phyloP scores from a whole-genome alignment of 1,140 invertebrate species.

The Himalopsyche phryganea region DNA sequence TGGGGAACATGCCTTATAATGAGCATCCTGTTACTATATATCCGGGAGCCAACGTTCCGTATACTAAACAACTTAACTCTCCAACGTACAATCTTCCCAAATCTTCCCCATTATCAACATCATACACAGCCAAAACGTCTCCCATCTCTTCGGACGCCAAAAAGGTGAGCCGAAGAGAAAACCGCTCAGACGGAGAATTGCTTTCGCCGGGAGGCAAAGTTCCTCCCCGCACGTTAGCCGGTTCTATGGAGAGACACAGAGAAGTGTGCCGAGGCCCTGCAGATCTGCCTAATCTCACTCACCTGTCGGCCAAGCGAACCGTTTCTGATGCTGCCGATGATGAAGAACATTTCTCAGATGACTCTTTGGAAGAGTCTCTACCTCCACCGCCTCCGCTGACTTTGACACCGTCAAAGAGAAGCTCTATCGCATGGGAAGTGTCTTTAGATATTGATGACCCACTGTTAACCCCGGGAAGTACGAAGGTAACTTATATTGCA shows the following conservation, averaged over 20 bases:
- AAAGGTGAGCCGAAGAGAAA: conserved; percentile 21
- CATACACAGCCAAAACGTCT: conserved; percentile 38
- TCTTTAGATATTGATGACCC: conserved; percentile 67
- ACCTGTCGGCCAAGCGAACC: conserved; percentile 43
- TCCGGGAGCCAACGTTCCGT: conserved; percentile 52
- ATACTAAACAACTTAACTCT: conserved; percentile 45
- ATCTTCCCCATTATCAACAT: conserved; percentile 43
- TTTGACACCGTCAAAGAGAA: conserved; percentile 62
- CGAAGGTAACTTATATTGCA: conserved; percentile 63
- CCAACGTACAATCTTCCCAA: conserved; percentile 44
- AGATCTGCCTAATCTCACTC: conserved; percentile 42
- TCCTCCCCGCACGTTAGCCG: conserved; percentile 64
- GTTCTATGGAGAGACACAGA: conserved; percentile 69
- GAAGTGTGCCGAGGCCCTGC: conserved; percentile 63
- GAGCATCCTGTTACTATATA: conserved; percentile 62
- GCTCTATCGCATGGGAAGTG: conserved; percentile 80
- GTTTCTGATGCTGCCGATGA: conserved; percentile 53
- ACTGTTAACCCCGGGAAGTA: conserved; percentile 67
- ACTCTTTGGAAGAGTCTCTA: conserved; percentile 73
- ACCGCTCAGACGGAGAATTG: conserved; percentile 48
- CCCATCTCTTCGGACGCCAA: conserved; percentile 32
- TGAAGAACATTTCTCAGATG: conserved; percentile 74
- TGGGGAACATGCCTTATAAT: conserved; percentile 53
- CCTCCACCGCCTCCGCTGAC: conserved; percentile 56
- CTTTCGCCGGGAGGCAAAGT: conserved; percentile 56